Conservation (phyloP, 1,140 invertebrate species). For the Ganaspis sp. region DNA sequence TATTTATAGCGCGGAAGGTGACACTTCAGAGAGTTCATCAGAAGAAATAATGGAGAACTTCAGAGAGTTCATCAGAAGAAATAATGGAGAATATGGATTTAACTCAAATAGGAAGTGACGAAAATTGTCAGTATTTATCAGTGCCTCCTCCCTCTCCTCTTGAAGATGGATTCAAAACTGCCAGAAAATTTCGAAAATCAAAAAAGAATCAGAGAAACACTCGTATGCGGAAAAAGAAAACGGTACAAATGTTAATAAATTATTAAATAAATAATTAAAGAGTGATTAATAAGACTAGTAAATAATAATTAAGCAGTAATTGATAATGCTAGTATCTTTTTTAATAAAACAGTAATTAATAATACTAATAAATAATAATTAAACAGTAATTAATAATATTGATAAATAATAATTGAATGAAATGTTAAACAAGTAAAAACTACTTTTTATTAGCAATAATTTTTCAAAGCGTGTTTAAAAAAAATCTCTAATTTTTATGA, state of each 20-base stretch:
- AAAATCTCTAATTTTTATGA: not conserved
- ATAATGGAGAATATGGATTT: conserved; percentile 48
- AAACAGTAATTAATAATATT: too few species aligned
- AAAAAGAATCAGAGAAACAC: conserved; percentile 46
- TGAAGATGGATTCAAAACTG: conserved; percentile 35
- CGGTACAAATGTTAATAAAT: not conserved
- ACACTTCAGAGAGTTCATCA: conserved; percentile 83
- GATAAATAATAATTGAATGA: too few species aligned
- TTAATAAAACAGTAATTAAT: too few species aligned
- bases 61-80: conserved; percentile 80
- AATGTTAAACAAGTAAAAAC: too few species aligned
- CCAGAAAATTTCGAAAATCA: conserved; percentile 53
- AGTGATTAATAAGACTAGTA: too few species aligned
- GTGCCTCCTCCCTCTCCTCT: conserved; percentile 80
- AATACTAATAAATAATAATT: too few species aligned
- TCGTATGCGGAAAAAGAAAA: conserved; percentile 45
- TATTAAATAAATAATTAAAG: too few species aligned
- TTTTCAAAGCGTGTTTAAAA: too few species aligned
- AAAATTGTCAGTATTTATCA: conserved; percentile 54
- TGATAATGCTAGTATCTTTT: too few species aligned
- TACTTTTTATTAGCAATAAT: too few species aligned
- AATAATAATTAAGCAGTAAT: too few species aligned
- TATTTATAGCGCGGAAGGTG: conserved; percentile 83
- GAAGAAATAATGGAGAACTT: conserved; percentile 74
- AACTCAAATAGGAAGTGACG: conserved; percentile 21